Base-by-base conservation (phyloP, 2,113 vertebrate genomes). In the Malaclemys terrapin region DNA sequence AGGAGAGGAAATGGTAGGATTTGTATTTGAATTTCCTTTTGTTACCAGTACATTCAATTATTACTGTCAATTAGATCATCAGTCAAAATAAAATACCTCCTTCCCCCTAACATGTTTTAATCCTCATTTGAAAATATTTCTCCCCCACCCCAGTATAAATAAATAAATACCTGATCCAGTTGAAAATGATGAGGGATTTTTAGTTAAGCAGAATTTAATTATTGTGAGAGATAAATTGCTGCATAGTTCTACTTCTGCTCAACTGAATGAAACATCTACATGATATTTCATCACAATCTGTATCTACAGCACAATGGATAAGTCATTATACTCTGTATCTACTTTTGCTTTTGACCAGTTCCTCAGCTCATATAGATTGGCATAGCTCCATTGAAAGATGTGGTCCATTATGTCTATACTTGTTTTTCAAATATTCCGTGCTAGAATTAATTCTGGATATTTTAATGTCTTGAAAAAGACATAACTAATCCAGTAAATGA, bases 311-410 rank as follows among this genome's bases (percentile, higher is more conserved):
- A 92, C 49, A 84, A 50, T 57, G 49, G 93, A 92, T 86, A 82
- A 91, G 91, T 96, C 91, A 86, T 94, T 95, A 90, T 82, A 78
- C 9, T 88, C 85, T 2, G 2, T 85, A 94, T 45, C 54, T 83
- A 84, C 91, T 96, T 96, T 96, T 83, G 31, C 89, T 95, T 91
- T 96, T 83, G 56, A 94, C 94, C 93, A 95, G 94, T 93, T 92
- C 79, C 89, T 88, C 49, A 78, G 20, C 4, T 96, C 91, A 78
- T 80, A 38, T 57, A 0, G 0, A 49, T 59, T 89, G 14, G 25
- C 89, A 47, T 53, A 86, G 90, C 53, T 82, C 83, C 72, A 29
- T 59, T 90, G 24, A 95, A 94, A 50, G 49, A 95, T 72, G 56
- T 84, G 87, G 49, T 22, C 49, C 82, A 84, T 56, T 42, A 82